phyloP scores from a whole-genome alignment of 2,888 invertebrate species.

The Uloborus plumipes region DNA sequence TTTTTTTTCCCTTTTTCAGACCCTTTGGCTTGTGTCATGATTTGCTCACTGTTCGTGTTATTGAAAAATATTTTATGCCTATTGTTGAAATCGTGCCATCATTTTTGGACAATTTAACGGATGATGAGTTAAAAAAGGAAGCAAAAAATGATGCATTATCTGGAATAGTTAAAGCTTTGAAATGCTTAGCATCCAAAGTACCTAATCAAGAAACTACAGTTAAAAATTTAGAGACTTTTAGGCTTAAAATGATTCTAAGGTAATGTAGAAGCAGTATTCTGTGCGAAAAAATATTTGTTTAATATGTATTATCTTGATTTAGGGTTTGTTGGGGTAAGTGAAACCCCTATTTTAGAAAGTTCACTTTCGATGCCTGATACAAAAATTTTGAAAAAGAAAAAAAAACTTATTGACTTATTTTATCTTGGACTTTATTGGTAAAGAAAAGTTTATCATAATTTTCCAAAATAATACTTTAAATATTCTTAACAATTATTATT shows the following conservation, averaged over 20 bases:
- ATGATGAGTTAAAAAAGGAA: conserved; percentile 95
- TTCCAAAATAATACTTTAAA: too few relatives aligned
- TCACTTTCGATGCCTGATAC: too few relatives aligned
- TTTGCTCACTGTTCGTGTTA: conserved; percentile 88
- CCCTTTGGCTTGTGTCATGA: conserved; percentile 95
- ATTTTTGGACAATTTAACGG: conserved; percentile 90
- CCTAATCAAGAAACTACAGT: conserved; percentile 80
- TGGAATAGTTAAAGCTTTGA: conserved; percentile 91
- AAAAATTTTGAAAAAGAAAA: too few relatives aligned
- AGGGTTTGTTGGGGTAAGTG: too few relatives aligned
- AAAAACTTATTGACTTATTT: too few relatives aligned
- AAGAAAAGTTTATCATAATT: too few relatives aligned
- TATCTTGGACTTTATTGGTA: too few relatives aligned
- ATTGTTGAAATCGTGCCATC: conserved; percentile 91
- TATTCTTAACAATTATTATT: too few relatives aligned
- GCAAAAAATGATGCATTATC: conserved; percentile 94
- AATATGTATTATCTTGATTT: too few relatives aligned
- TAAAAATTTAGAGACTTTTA: conserved; percentile 90
- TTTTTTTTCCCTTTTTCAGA: conserved; percentile 72
- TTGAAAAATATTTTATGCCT: conserved; percentile 92
- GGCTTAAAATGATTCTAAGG: conserved; percentile 94
- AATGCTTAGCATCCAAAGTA: conserved; percentile 87
- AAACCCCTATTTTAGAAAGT: too few relatives aligned
- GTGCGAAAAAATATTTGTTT: too few relatives aligned
- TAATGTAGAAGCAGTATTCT: conserved; percentile 72